phyloP scores from a whole-genome alignment of 2,888 invertebrate genomes.

The Pyrrhia umbra region DNA sequence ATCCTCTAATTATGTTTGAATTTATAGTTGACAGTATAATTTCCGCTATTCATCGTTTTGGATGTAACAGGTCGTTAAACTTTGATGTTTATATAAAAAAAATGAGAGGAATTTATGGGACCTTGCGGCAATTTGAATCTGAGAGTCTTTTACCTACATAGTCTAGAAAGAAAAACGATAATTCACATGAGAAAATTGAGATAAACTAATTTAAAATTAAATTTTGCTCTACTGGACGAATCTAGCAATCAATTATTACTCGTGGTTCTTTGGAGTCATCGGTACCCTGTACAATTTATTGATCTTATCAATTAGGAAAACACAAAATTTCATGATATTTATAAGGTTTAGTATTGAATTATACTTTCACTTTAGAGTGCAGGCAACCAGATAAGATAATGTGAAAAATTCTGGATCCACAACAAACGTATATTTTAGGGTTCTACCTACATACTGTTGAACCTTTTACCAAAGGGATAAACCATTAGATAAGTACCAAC shows the following conservation, averaged over 20 bases:
- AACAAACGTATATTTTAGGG: constrained; percentile 31
- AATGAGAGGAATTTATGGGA: constrained; percentile 9
- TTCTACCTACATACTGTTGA: constrained; percentile 42
- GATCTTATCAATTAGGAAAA: too few relatives aligned
- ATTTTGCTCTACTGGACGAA: too few relatives aligned
- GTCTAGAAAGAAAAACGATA: too few relatives aligned
- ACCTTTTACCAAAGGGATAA: constrained; percentile 61
- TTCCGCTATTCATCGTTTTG: constrained; percentile 47
- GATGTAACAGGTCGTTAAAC: constrained; percentile 32
- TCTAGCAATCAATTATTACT: too few relatives aligned
- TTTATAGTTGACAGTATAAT: constrained; percentile 60
- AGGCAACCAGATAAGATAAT: constrained; percentile 23
- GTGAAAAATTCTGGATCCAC: constrained; percentile 38
- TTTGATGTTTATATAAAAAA: constrained; percentile 15
- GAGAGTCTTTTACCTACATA: not conserved
- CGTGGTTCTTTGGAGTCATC: too few relatives aligned
- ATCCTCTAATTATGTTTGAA: constrained; percentile 62
- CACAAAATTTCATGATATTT: not conserved
- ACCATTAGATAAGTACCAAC: constrained; percentile 63
- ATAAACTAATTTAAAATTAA: too few relatives aligned
- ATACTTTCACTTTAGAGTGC: constrained; percentile 5
- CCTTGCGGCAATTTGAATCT: not conserved
- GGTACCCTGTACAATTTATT: too few relatives aligned
- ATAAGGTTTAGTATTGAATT: not conserved
- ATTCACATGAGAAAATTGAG: too few relatives aligned